Evolutionary conservation across 2,888 invertebrate genomes (phyloP), one percentile per base, ranked within the genome.

Genomic region (Hymenopus coronatus): DNA sequence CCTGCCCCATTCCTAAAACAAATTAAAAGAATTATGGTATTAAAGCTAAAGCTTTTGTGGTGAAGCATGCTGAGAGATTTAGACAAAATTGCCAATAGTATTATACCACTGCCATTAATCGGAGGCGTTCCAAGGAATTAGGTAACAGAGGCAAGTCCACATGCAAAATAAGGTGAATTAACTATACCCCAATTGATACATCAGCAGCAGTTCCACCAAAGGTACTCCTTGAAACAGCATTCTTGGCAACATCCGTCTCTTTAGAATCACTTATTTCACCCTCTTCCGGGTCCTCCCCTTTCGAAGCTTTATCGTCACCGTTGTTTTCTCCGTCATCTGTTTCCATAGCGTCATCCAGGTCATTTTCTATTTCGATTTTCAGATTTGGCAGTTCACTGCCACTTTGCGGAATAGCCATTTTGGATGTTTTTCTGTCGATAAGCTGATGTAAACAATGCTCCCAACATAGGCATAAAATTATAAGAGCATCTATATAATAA

Each of bases 361-460:
- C 93, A 91, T 94, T 94, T 89, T 94, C 93, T 91, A 94, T 94
- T 92, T 93, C 93, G 89, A 94, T 93, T 88, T 93, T 92, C 82
- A 87, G 40, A 40, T 87, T 87, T 25, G 87, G 87, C 20, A 87
- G 15, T 14, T 87, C 87, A 82, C 82, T 82, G 40, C 87, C 40
- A 28, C 25, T 30, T 33, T 87, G 33, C 14, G 87, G 33, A 27
- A 82, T 87, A 82, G 87, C 87, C 87, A 87, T 87, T 87, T 87
- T 87, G 12, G 25, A 54, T 70, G 54, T 70, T 70, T 70, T 70
- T 70, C 54, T 70, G 54, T 70, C 54, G 54, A 70, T 70, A 70
- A 20, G 4, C 25, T 15, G 20, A 8, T 25, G 25, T 70, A 15
- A 70, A 15, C 54, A 70, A 20, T 70, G 54, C 20, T 6, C 20